These are phyloP conservation scores for Lasioglossum albipes DNA, from an alignment of 1,140 invertebrate genomes.

Conservation along the genomic window DNA sequence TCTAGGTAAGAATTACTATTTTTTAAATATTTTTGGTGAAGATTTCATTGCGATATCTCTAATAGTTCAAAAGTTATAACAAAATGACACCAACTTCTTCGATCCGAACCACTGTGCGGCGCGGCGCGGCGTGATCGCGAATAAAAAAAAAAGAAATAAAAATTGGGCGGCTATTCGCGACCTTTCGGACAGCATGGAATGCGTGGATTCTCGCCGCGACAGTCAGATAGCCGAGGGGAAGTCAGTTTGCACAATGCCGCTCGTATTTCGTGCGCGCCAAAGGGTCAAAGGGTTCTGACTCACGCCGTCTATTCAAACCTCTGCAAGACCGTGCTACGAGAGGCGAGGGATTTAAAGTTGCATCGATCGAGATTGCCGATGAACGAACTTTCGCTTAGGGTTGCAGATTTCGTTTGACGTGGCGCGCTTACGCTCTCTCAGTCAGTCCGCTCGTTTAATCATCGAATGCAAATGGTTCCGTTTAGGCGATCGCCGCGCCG, in stretches of 20 bases:
- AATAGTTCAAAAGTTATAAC: too few species aligned
- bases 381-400: slow-evolving; percentile 7
- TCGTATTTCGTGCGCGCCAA: slow-evolving; percentile 5
- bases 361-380: slow-evolving; percentile 56
- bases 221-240: neutral
- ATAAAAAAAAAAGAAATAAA: too few species aligned
- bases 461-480: slow-evolving; percentile 71
- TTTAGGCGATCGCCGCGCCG: slow-evolving; percentile 60
- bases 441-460: slow-evolving; percentile 57
- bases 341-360: slow-evolving; percentile 58
- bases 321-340: slow-evolving; percentile 51
- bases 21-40: too few species aligned
- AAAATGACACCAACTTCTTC: too few species aligned
- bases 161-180: too few species aligned
- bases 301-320: slow-evolving; percentile 37
- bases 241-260: slow-evolving; percentile 15
- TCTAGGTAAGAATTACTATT: too few species aligned
- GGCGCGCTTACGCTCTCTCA: slow-evolving; percentile 13
- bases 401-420: slow-evolving; percentile 39
- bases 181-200: too few species aligned
- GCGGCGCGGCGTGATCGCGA: too few species aligned
- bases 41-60: too few species aligned
- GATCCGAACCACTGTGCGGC: too few species aligned
- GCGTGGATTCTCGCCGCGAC: neutral
- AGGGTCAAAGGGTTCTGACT: slow-evolving; percentile 35